Conservation (phyloP, 2,797 vertebrate species). For the Chaenodraco wilsoni region DNA sequence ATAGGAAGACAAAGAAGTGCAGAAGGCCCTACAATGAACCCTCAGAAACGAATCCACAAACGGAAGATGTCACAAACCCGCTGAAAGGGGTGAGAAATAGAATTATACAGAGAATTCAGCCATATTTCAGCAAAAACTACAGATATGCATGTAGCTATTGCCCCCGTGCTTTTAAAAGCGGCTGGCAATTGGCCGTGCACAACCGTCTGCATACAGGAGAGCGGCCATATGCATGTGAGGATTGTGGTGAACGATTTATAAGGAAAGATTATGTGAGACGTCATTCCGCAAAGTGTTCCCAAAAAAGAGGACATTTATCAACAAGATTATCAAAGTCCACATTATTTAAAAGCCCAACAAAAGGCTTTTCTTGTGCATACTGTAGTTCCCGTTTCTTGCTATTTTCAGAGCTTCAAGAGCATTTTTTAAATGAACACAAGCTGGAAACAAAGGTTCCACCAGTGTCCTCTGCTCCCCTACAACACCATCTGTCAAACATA, state of each 20-base stretch:
- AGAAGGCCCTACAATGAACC: constrained; percentile 26
- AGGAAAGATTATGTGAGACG: constrained; percentile 83
- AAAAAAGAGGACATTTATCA: constrained; percentile 55
- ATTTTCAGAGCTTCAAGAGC: constrained; percentile 86
- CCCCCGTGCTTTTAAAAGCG: constrained; percentile 75
- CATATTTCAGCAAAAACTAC: constrained; percentile 68
- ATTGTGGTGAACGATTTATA: constrained; percentile 83
- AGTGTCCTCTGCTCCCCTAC: constrained; percentile 60
- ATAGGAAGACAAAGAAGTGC: constrained; percentile 67
- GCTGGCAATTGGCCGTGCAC: constrained; percentile 72
- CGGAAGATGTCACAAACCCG: constrained; percentile 36
- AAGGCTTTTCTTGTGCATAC: constrained; percentile 84
- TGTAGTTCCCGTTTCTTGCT: constrained; percentile 82
- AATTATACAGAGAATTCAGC: constrained; percentile 72
- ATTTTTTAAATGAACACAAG: constrained; percentile 81
- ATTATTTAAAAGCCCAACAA: constrained; percentile 48
- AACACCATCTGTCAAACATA: constrained; percentile 74
- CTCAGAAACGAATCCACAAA: constrained; percentile 18
- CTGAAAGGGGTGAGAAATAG: constrained; percentile 50
- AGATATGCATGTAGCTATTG: constrained; percentile 80
- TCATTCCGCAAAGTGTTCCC: constrained; percentile 77
- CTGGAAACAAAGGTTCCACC: constrained; percentile 62
- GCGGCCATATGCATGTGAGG: constrained; percentile 78
- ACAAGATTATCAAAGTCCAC: constrained; percentile 32
- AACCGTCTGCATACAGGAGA: constrained; percentile 84